Percentiles rank a stretch among this genome's conserved stretches.
Conservation (phyloP, 2,888 invertebrate species). For the Neoaliturus tenellus region DNA sequence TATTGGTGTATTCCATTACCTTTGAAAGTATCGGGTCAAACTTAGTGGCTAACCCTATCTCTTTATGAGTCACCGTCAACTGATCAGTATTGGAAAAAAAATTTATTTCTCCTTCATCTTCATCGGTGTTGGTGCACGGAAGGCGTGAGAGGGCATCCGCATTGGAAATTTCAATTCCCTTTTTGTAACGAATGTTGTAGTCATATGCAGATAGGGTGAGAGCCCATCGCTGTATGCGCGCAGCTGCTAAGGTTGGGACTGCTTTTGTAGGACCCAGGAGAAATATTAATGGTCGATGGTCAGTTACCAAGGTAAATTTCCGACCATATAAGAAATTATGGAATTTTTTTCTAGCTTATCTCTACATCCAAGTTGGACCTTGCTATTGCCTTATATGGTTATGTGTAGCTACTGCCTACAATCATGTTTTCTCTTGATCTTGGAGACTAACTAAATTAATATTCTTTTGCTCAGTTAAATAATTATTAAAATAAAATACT, state of each 20-base stretch:
- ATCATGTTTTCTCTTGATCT: no score
- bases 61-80: background rate
- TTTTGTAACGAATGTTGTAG: background rate
- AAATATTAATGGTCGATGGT: slow-evolving; percentile 1
- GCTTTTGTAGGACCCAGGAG: background rate
- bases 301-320: slow-evolving; percentile 11
- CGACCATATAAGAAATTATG: slow-evolving; percentile 55
- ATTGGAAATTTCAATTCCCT: background rate
- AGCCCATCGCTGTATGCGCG: background rate
- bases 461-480: no score
- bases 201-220: background rate
- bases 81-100: background rate
- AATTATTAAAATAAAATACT: no score
- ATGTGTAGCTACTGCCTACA: no score
- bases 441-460: no score
- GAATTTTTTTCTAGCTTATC: no score
- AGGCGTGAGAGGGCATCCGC: background rate
- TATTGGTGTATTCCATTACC: background rate
- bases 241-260: background rate
- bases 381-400: no score
- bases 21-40: slow-evolving; percentile 10
- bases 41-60: background rate
- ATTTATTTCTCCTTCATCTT: background rate
- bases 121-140: background rate
- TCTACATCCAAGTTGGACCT: no score